Evolutionary conservation across 2,888 invertebrate genomes (phyloP).

Genomic region (Drosophila suboccidentalis): DNA sequence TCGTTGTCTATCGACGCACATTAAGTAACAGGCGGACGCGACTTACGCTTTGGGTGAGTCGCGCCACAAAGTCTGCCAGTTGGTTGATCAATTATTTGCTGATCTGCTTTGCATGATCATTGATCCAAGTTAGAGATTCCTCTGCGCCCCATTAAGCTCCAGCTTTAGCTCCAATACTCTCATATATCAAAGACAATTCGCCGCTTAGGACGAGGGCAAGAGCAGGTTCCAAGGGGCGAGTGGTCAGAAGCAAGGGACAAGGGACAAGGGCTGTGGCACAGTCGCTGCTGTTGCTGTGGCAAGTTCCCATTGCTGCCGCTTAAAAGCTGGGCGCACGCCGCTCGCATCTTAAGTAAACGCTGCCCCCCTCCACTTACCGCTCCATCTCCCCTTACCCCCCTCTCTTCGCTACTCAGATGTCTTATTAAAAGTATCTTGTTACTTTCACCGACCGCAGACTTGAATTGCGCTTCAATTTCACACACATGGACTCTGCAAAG

Average conservation of each 20-base stretch:
- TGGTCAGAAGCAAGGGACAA: neutral
- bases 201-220: neutral
- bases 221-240: slow-evolving; percentile 1
- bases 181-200: slow-evolving; percentile 30
- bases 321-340: slow-evolving; percentile 65
- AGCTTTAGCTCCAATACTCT: neutral
- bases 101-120: slow-evolving; percentile 54
- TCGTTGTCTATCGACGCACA: slow-evolving; percentile 59
- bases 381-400: neutral
- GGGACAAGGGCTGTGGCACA: slow-evolving; percentile 10
- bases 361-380: neutral
- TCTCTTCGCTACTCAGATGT: slow-evolving; percentile 57
- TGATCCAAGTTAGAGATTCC: slow-evolving; percentile 13
- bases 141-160: slow-evolving; percentile 6
- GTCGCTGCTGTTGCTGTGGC: slow-evolving; percentile 14
- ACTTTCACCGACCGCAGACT: slow-evolving; percentile 77
- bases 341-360: slow-evolving; percentile 70
- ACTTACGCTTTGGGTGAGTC: slow-evolving; percentile 39
- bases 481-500: slow-evolving; percentile 46
- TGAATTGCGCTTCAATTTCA: slow-evolving; percentile 80
- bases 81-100: slow-evolving; percentile 54
- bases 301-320: slow-evolving; percentile 37
- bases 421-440: slow-evolving; percentile 82
- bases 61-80: slow-evolving; percentile 74
- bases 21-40: slow-evolving; percentile 72